Evolutionary conservation across 2,888 invertebrate genomes (phyloP), one percentile per base, ranked within the genome.

Genomic region (Sarcophaga subvicina): DNA sequence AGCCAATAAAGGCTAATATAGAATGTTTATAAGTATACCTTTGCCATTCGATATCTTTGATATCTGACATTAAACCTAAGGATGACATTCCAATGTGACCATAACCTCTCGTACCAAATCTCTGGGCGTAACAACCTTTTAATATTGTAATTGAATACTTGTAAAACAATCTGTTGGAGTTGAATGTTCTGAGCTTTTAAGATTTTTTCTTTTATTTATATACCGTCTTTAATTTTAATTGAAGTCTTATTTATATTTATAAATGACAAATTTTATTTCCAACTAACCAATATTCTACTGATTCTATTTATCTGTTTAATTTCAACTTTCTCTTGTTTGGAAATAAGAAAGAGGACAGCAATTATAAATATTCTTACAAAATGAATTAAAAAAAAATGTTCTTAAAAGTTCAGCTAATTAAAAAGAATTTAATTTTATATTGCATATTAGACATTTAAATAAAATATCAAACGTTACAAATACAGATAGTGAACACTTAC

Each of bases 81-180:
- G 96, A 96, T 91, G 96, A 96, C 93, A 98, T 97, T 93, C 98
- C 97, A 91, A 98, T 97, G 94, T 97, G 98, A 93, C 98, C 98
- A 94, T 98, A 96, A 93, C 98, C 98, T 94, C 98, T 96, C 91
- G 98, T 98, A 91, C 98, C 98, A 95, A 96, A 98, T 95, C 96
- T 97, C 95, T 98, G 97, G 93, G 98, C 98, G 96, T 99, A 98
- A 95, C 98, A 99, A 95, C 97, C 97, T 97, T 83, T 95, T 66
- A 89, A 79, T 70, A 62, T 71, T 66, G 37, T 63, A 67, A 60
- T 37, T 12, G 2, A 4, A 54, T 25, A 66, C 14, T 12, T 25
- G 27, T 66, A 66, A 17, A 66, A 10, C 25, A 27, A 17, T 54
- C 3, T 54, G 12, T 54, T 14, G 14, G 1, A 54, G 12, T 14